phyloP scores from a whole-genome alignment of 1,140 invertebrate genomes.

The Heliconius himera region DNA sequence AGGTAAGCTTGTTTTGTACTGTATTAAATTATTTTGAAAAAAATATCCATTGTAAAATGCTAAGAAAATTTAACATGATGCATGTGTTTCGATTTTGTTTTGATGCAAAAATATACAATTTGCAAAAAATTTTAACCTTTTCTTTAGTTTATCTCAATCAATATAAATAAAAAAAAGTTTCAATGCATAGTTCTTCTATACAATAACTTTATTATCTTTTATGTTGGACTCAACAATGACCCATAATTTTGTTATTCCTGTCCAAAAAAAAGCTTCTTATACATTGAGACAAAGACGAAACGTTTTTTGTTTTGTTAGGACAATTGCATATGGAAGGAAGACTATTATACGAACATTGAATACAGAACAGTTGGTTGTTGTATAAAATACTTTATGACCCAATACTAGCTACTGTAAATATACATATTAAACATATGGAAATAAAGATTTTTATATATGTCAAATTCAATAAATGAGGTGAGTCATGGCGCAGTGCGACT shows the following conservation, averaged over 20 bases:
- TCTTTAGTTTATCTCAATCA: not conserved
- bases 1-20: no score
- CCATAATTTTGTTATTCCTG: constrained; percentile 13
- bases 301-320: constrained; percentile 9
- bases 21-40: no score
- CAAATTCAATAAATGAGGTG: no score
- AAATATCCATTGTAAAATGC: no score
- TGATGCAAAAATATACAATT: not conserved
- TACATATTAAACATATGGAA: not conserved
- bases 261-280: constrained; percentile 11
- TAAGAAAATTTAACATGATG: no score
- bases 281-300: constrained; percentile 1
- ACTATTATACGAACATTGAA: constrained; percentile 10
- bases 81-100: no score
- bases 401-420: not conserved
- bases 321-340: constrained; percentile 15
- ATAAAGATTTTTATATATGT: no score
- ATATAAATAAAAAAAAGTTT: no score
- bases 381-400: not conserved
- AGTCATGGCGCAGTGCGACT: no score
- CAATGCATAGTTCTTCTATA: not conserved
- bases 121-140: not conserved
- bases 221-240: not conserved
- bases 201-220: constrained; percentile 11
- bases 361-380: not conserved